These are phyloP conservation scores for Pachydiplax longipennis DNA, from an alignment of 2,888 invertebrate species.

Conservation along the genomic window DNA sequence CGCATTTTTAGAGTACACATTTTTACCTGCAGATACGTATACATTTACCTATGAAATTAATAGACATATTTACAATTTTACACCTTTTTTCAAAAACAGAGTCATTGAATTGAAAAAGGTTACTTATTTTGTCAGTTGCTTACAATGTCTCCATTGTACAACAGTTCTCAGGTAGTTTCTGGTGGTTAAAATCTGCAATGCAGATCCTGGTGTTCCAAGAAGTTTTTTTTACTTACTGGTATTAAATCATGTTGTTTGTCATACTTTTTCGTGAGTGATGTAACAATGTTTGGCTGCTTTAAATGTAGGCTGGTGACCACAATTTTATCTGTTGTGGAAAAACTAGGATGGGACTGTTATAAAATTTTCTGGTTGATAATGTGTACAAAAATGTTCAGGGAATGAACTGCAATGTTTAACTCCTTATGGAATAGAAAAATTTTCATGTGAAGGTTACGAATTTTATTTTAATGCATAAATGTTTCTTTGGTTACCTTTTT, in stretches of 20 bases:
- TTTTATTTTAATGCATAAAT: no score
- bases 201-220: constrained; percentile 42
- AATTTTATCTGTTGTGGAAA: constrained; percentile 1
- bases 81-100: constrained; percentile 34
- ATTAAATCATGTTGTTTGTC: constrained; percentile 42
- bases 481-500: no score
- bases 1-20: constrained; percentile 51
- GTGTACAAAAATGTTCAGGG: no score
- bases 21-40: constrained; percentile 49
- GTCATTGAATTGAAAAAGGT: constrained; percentile 3
- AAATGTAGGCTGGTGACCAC: constrained; percentile 9
- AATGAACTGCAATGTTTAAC: no score
- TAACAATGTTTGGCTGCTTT: constrained; percentile 36
- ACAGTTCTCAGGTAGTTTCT: constrained; percentile 44
- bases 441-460: no score
- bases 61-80: constrained; percentile 40
- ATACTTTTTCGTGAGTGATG: constrained; percentile 36
- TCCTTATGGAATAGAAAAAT: no score
- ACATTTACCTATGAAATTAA: constrained; percentile 48
- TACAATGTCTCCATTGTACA: constrained; percentile 25
- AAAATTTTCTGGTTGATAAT: no score
- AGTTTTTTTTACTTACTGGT: constrained; percentile 30
- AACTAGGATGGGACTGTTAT: constrained; percentile 6
- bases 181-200: constrained; percentile 32
- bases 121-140: constrained; percentile 38